phyloP scores from a whole-genome alignment of 2,797 vertebrate genomes.

The Anguilla obscura region DNA sequence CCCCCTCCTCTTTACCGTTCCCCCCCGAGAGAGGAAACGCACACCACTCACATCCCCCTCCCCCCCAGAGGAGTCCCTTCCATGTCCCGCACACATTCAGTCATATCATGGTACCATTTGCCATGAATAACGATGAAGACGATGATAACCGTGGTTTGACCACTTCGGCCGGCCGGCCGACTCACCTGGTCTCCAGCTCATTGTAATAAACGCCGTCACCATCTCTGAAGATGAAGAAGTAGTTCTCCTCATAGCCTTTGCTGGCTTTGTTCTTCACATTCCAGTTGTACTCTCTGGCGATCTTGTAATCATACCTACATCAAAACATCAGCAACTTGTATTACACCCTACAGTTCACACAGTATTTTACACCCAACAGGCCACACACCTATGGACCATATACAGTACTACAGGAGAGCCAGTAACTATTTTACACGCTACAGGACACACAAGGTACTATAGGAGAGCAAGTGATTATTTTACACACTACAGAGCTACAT shows the following conservation, averaged over 20 bases:
- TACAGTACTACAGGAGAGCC: background rate
- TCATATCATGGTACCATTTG: background rate
- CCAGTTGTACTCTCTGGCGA: slow-evolving; percentile 96
- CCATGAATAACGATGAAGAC: background rate
- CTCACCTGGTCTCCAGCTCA: slow-evolving; percentile 88
- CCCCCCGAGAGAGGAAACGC: background rate
- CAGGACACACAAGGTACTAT: background rate
- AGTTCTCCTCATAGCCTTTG: slow-evolving; percentile 96
- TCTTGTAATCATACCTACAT: slow-evolving; percentile 91
- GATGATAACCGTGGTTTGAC: background rate
- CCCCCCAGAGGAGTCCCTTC: background rate
- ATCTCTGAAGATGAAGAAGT: slow-evolving; percentile 96
- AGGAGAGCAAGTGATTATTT: background rate
- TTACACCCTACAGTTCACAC: background rate
- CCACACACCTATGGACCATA: background rate
- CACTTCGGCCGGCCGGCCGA: background rate
- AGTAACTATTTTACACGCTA: background rate
- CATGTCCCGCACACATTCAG: background rate
- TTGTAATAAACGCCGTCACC: slow-evolving; percentile 95
- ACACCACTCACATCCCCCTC: background rate
- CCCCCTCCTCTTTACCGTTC: too few species aligned
- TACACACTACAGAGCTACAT: background rate
- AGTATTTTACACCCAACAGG: background rate
- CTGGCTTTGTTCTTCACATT: slow-evolving; percentile 98
- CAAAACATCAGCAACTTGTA: background rate